Evolutionary conservation across 2,113 vertebrate genomes (phyloP).

Genomic region (Oxyura jamaicensis): DNA sequence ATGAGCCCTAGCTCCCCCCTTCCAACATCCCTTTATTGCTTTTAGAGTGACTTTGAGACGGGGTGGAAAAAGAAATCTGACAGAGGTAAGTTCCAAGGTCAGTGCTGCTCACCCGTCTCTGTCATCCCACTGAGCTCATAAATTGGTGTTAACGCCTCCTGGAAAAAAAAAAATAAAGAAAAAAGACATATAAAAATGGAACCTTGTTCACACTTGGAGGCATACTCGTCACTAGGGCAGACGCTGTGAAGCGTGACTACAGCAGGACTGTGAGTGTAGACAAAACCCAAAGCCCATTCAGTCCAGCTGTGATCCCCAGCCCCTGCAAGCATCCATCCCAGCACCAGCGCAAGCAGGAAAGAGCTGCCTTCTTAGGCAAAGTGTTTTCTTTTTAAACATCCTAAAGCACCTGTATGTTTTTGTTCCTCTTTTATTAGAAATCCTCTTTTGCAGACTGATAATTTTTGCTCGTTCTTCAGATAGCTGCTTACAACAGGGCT

Average conservation of each 20-base stretch:
- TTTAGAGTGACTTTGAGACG: background rate
- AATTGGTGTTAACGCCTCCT: slow-evolving; percentile 46
- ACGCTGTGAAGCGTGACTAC: background rate
- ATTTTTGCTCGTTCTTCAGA: background rate
- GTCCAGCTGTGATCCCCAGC: background rate
- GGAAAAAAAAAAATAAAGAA: background rate
- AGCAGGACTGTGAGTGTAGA: background rate
- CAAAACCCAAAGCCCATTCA: background rate
- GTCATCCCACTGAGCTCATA: slow-evolving; percentile 23
- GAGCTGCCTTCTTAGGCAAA: background rate
- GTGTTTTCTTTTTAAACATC: background rate
- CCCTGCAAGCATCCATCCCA: background rate
- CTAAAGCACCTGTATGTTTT: background rate
- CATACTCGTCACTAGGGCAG: background rate
- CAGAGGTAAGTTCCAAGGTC: slow-evolving; percentile 19
- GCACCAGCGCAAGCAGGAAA: background rate
- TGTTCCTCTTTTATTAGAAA: slow-evolving; percentile 2
- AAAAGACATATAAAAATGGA: background rate
- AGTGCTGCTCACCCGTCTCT: background rate
- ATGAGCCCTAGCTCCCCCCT: background rate
- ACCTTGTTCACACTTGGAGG: background rate
- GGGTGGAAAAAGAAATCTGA: background rate
- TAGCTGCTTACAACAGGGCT: background rate
- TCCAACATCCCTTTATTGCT: background rate
- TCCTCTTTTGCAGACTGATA: background rate